phyloP scores from a whole-genome alignment of 2,888 invertebrate genomes.

The Polylopha cassiicola region DNA sequence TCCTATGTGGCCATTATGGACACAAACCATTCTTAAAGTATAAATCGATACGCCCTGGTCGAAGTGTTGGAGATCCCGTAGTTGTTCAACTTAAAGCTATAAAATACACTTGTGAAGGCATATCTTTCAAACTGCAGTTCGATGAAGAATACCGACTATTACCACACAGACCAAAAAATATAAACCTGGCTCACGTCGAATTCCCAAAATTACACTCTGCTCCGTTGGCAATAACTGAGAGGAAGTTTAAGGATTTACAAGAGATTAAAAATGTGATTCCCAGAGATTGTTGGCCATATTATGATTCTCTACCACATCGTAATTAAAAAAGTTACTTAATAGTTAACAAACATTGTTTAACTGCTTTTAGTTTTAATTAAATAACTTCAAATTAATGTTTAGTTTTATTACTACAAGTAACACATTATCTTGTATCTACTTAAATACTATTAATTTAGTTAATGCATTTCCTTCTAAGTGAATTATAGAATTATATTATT shows the following conservation, averaged over 20 bases:
- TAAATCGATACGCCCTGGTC: constrained; percentile 9
- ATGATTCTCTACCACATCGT: constrained; percentile 14
- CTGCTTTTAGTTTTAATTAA: neutral
- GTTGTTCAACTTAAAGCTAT: constrained; percentile 11
- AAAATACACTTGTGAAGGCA: constrained; percentile 9
- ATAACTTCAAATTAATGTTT: neutral
- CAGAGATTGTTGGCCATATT: constrained; percentile 14
- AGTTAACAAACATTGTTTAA: neutral
- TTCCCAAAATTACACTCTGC: constrained; percentile 14
- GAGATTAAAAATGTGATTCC: constrained; percentile 13
- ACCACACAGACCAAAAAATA: constrained; percentile 13
- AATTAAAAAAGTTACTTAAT: constrained; percentile 8
- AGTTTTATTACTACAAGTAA: constrained; percentile 7
- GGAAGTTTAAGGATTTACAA: constrained; percentile 14
- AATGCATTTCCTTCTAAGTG: constrained; percentile 8
- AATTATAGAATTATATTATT: constrained; percentile 8
- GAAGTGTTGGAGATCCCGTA: constrained; percentile 13
- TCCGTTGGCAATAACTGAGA: constrained; percentile 11
- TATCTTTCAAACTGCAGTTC: constrained; percentile 12
- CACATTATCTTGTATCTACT: constrained; percentile 8
- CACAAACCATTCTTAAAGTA: constrained; percentile 10
- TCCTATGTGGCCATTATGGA: constrained; percentile 13
- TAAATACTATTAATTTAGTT: constrained; percentile 8
- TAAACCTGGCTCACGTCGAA: constrained; percentile 11
- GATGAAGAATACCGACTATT: constrained; percentile 12